Evolutionary conservation across 2,888 invertebrate genomes (phyloP).

Genomic region (Uloborus plumipes): DNA sequence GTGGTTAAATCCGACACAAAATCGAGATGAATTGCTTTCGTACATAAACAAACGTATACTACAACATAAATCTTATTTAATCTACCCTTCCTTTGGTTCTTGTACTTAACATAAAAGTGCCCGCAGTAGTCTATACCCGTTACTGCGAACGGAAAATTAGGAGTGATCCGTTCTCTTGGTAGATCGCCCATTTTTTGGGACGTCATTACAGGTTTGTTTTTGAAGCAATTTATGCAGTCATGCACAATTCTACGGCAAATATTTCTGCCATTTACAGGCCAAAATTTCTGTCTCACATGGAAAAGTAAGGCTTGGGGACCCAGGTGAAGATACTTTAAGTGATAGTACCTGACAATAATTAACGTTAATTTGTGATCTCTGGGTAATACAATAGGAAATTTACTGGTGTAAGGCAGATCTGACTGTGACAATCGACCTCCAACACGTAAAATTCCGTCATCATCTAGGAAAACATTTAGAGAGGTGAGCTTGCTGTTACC

Average conservation of each 20-base stretch:
- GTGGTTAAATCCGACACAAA: neutral
- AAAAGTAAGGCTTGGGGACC: slow-evolving; percentile 66
- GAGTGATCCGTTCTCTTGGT: slow-evolving; percentile 68
- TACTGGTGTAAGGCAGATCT: neutral
- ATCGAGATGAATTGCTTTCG: slow-evolving; percentile 67
- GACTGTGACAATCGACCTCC: slow-evolving; percentile 8
- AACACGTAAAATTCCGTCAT: slow-evolving; percentile 4
- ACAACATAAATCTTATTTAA: slow-evolving; percentile 68
- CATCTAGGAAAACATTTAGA: neutral
- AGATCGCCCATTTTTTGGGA: slow-evolving; percentile 69
- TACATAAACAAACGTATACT: slow-evolving; percentile 69
- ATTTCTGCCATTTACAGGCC: slow-evolving; percentile 68
- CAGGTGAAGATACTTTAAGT: slow-evolving; percentile 66
- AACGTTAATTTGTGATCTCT: neutral
- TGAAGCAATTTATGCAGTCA: slow-evolving; percentile 68
- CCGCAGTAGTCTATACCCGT: slow-evolving; percentile 70
- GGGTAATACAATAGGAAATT: slow-evolving; percentile 2
- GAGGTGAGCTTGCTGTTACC: neutral
- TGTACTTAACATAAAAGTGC: slow-evolving; percentile 68
- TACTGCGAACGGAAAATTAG: slow-evolving; percentile 68
- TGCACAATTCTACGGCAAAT: slow-evolving; percentile 65
- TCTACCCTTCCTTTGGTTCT: slow-evolving; percentile 66
- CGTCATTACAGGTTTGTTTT: slow-evolving; percentile 63
- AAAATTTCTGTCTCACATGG: slow-evolving; percentile 66
- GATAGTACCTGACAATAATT: slow-evolving; percentile 36